Evolutionary conservation across 2,113 vertebrate species (phyloP).

Genomic region (Phoenicopterus ruber): DNA sequence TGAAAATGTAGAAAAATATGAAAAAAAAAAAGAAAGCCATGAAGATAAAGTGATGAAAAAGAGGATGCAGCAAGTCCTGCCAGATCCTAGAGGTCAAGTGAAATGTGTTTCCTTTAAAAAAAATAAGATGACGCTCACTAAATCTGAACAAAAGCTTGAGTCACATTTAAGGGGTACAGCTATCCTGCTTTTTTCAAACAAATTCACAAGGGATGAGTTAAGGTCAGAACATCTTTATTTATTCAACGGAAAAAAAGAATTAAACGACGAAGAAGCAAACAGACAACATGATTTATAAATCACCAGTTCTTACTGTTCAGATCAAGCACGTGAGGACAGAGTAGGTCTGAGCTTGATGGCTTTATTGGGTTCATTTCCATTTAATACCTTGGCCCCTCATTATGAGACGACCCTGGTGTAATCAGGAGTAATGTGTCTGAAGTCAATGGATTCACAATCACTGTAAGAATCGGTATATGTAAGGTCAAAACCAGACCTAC

Average conservation of each 20-base stretch:
- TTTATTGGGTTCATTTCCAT: slow-evolving; percentile 51
- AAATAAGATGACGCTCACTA: slow-evolving; percentile 21
- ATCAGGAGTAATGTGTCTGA: slow-evolving; percentile 30
- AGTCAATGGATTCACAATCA: slow-evolving; percentile 29
- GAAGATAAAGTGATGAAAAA: not conserved
- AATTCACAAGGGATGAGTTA: not conserved
- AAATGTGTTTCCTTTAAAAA: slow-evolving; percentile 73
- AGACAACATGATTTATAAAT: slow-evolving; percentile 38
- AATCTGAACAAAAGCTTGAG: slow-evolving; percentile 42
- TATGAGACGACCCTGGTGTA: not conserved
- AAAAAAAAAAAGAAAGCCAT: not conserved
- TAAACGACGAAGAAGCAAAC: slow-evolving; percentile 24
- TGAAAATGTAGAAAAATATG: slow-evolving; percentile 57
- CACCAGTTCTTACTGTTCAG: slow-evolving; percentile 46
- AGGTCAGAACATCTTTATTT: slow-evolving; percentile 46
- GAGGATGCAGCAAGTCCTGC: slow-evolving; percentile 26
- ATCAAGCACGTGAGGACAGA: not conserved
- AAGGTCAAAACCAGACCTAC: slow-evolving; percentile 10
- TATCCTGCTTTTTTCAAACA: slow-evolving; percentile 19
- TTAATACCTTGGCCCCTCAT: slow-evolving; percentile 32
- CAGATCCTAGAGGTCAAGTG: slow-evolving; percentile 48
- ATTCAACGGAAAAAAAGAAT: not conserved
- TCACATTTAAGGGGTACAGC: slow-evolving; percentile 6
- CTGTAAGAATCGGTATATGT: not conserved
- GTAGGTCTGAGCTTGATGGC: slow-evolving; percentile 22